phyloP scores from a whole-genome alignment of 2,888 invertebrate genomes.

The Molorchus minor region DNA sequence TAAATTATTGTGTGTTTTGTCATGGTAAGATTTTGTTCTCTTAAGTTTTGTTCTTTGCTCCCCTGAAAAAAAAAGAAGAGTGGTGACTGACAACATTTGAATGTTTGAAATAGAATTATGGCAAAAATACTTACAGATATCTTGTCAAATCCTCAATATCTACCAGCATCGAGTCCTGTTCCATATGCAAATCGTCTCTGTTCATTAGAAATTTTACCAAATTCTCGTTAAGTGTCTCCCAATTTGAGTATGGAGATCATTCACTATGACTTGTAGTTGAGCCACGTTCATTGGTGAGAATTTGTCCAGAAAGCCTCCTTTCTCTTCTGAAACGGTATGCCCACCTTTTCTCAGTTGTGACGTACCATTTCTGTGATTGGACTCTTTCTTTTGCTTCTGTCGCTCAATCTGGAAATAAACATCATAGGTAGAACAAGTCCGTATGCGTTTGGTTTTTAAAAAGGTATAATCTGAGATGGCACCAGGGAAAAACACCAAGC shows the following conservation, averaged over 20 bases:
- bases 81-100: not conserved
- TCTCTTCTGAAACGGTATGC: slow-evolving; percentile 82
- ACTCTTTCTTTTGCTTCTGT: slow-evolving; percentile 77
- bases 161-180: slow-evolving; percentile 96
- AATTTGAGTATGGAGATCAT: slow-evolving; percentile 93
- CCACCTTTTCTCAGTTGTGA: slow-evolving; percentile 81
- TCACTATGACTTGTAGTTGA: slow-evolving; percentile 92
- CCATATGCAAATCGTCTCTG: slow-evolving; percentile 96
- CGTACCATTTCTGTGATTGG: slow-evolving; percentile 89
- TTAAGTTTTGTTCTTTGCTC: slow-evolving; percentile 65
- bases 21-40: slow-evolving; percentile 56
- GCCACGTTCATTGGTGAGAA: slow-evolving; percentile 92
- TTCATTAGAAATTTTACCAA: slow-evolving; percentile 90
- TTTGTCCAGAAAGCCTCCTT: slow-evolving; percentile 83
- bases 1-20: slow-evolving; percentile 60
- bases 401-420: slow-evolving; percentile 68
- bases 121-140: slow-evolving; percentile 75
- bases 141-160: slow-evolving; percentile 96
- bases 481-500: too few relatives aligned
- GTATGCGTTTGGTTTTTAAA: too few relatives aligned
- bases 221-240: slow-evolving; percentile 90
- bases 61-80: slow-evolving; percentile 59
- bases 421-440: too few relatives aligned
- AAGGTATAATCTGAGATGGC: too few relatives aligned
- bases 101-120: not conserved